Evolutionary conservation across 2,888 invertebrate genomes (phyloP).

Genomic region (Acleris emargana): DNA sequence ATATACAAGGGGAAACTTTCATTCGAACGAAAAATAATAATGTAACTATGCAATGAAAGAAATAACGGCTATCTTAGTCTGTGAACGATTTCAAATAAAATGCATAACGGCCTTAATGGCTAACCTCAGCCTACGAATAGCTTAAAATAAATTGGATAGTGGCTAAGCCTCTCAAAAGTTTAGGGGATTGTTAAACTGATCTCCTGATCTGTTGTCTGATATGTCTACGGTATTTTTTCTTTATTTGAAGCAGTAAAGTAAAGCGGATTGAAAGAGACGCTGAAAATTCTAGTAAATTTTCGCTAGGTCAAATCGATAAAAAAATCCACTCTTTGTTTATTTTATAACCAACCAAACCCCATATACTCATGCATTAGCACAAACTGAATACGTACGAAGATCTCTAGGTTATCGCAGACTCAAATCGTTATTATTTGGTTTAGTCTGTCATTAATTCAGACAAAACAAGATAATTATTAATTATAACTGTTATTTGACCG

Average conservation of each 20-base stretch:
- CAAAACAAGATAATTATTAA: slow-evolving; percentile 18
- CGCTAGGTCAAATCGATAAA: neutral
- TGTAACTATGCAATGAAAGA: neutral
- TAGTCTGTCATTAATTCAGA: neutral
- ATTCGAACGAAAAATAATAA: slow-evolving; percentile 3
- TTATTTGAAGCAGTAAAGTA: no score
- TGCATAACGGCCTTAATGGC: no score
- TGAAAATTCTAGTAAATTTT: no score
- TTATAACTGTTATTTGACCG: slow-evolving; percentile 2
- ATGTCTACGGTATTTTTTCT: no score
- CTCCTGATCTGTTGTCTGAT: no score
- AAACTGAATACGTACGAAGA: no score
- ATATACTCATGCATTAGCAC: no score
- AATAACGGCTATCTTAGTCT: neutral
- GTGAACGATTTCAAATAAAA: neutral
- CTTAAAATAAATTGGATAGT: no score
- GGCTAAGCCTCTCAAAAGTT: no score
- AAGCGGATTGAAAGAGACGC: no score
- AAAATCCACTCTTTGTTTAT: neutral
- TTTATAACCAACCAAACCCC: neutral
- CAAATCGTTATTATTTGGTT: slow-evolving; percentile 1
- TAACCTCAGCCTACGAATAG: no score
- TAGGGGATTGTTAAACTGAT: no score
- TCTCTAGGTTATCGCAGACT: slow-evolving; percentile 9
- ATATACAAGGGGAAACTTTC: slow-evolving; percentile 15